Evolutionary conservation across 1,140 invertebrate genomes (phyloP), one percentile per base, ranked within the genome.

Genomic region (Pogonomyrmex barbatus): DNA sequence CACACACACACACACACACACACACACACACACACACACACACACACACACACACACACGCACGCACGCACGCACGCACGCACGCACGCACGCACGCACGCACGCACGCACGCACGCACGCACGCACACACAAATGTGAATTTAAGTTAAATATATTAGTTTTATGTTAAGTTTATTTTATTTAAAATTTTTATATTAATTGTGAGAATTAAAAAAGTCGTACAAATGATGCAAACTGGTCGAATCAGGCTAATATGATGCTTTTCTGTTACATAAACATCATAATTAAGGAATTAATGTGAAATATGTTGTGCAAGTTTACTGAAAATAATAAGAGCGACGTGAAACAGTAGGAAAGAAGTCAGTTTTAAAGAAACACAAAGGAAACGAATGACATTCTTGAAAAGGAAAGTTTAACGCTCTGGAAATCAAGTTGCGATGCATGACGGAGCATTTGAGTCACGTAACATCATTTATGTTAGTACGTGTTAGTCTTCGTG

Each of bases 361-460:
- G 63, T 54, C 60, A 58, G 63, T n/a, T 47, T 78, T 58, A 81
- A 68, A 50, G 58, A 73, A 78, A 78, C 54, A 78, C 36, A 87
- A 88, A 91, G 91, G 87, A 92, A 92, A 75, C 70, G 78, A 89
- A 88, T 89, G 91, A 89, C 90, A 90, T 91, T 90, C 90, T 83
- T 87, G n/a, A 71, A 58, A 81, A 89, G 87, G 91, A 92, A 92
- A 92, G 90, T 92, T 89, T 82, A 62, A 62, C 67, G 70, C 75
- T 62, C 24, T 76, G 84, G 84, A 88, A 88, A 67, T 87, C 84
- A 90, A 88, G 75, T 73, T 84, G 79, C 85, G 83, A 87, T 89
- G 87, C 90, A 89, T 88, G 86, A 92, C 90, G 86, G 8, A 39
- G 50, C 39, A 33, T 73, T 83, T 54, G 17, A 70, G 76, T 87